Evolutionary conservation across 2,797 vertebrate species (phyloP).

Genomic region (Parauchenoglanis ngamensis): DNA sequence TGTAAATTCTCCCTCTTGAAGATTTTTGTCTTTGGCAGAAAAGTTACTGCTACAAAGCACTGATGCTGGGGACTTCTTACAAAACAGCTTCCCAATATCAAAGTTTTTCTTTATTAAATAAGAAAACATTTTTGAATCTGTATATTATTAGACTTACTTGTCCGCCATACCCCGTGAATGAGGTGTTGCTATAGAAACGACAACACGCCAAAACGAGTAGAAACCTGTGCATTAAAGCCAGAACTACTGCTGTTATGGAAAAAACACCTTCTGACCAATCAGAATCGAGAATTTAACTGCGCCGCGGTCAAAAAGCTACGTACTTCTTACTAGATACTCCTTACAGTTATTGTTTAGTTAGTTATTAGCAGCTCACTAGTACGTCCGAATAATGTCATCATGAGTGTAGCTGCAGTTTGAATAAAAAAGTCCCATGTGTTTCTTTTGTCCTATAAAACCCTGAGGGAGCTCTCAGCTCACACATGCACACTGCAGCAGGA

Average conservation of each 20-base stretch:
- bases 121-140: background rate
- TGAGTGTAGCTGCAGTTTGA: background rate
- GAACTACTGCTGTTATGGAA: background rate
- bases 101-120: background rate
- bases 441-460: background rate
- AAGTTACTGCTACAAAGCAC: background rate
- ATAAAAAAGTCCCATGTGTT: background rate
- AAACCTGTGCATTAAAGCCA: background rate
- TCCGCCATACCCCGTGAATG: background rate
- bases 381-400: background rate
- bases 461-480: background rate
- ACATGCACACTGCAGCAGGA: background rate
- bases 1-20: background rate
- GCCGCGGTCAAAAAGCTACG: background rate
- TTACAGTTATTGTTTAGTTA: background rate
- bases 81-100: background rate
- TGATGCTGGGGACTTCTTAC: background rate
- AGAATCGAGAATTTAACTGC: background rate
- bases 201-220: background rate
- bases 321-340: background rate
- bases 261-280: background rate
- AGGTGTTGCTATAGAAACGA: background rate
- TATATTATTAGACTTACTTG: background rate
- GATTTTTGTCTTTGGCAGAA: background rate
- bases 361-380: background rate